These are phyloP conservation scores for Glossophaga mutica DNA, from an alignment of 2,797 vertebrate species.

Conservation along the genomic window DNA sequence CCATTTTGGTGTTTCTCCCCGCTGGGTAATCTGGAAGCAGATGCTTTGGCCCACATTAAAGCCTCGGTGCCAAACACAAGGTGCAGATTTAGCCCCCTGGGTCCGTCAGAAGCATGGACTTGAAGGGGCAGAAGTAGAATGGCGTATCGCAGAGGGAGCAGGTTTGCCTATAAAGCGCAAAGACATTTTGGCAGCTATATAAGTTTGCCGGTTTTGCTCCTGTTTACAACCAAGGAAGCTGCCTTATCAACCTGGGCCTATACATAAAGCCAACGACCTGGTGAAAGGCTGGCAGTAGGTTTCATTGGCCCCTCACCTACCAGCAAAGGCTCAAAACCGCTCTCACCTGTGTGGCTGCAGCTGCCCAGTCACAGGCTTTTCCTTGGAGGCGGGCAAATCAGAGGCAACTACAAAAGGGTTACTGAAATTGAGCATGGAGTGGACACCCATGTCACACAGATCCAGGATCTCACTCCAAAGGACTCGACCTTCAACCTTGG, in stretches of 20 bases:
- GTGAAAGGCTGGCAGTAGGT: background rate
- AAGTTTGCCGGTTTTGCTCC: background rate
- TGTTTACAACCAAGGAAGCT: background rate
- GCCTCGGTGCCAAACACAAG: background rate
- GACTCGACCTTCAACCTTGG: background rate
- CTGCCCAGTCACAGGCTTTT: background rate
- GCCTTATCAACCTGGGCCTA: background rate
- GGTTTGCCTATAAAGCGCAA: background rate
- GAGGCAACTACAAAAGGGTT: background rate
- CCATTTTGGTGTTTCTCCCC: background rate
- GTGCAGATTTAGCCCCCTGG: background rate
- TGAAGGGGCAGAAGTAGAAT: background rate
- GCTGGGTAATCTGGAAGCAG: background rate
- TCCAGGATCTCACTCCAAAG: background rate
- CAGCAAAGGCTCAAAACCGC: background rate
- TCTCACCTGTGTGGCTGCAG: background rate
- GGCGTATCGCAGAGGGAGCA: background rate
- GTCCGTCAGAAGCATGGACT: background rate
- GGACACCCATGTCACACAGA: background rate
- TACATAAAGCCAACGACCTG: background rate
- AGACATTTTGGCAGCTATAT: background rate
- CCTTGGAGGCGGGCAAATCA: background rate
- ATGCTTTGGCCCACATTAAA: background rate
- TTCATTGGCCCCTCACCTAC: no score
- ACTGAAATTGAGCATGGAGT: background rate